These are phyloP conservation scores for Lacerta viridis DNA, from an alignment of 2,797 vertebrate species.

Conservation along the genomic window DNA sequence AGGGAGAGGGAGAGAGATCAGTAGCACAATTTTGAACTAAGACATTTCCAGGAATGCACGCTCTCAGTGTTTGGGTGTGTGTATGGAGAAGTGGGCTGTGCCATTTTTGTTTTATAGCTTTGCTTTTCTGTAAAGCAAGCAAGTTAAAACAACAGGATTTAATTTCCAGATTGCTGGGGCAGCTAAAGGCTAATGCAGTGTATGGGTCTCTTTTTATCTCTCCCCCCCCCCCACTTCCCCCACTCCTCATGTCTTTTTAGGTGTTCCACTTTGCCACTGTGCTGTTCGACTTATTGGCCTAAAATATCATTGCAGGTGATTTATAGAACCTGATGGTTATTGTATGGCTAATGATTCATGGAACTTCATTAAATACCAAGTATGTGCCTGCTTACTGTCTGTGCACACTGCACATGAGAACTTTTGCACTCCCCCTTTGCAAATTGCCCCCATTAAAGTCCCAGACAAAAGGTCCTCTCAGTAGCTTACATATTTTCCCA, in stretches of 20 bases:
- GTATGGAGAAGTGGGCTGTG: background rate
- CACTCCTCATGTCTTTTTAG: conserved; percentile 35
- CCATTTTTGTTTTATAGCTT: conserved; percentile 67
- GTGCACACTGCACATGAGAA: conserved; percentile 77
- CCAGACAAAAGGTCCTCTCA: conserved; percentile 84
- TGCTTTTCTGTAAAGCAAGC: conserved; percentile 70
- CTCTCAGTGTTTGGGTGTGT: background rate
- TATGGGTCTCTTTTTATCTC: conserved; percentile 62
- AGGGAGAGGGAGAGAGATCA: no score
- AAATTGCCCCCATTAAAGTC: conserved; percentile 77
- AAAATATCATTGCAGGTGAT: conserved; percentile 67
- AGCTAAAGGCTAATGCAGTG: conserved; percentile 30
- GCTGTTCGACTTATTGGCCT: conserved; percentile 34
- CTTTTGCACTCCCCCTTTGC: conserved; percentile 76
- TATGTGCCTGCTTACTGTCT: conserved; percentile 80
- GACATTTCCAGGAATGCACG: conserved; percentile 15
- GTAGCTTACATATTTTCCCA: conserved; percentile 82
- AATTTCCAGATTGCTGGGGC: conserved; percentile 59
- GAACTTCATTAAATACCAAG: conserved; percentile 77
- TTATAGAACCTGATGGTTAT: conserved; percentile 71
- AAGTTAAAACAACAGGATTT: conserved; percentile 75
- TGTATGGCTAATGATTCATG: conserved; percentile 74
- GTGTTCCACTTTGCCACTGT: conserved; percentile 52
- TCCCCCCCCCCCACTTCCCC: conserved; percentile 10
- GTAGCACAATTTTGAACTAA: background rate